Evolutionary conservation across 1,140 invertebrate species (phyloP), one percentile per base, ranked within the genome.

Genomic region (Drosophila guanche): DNA sequence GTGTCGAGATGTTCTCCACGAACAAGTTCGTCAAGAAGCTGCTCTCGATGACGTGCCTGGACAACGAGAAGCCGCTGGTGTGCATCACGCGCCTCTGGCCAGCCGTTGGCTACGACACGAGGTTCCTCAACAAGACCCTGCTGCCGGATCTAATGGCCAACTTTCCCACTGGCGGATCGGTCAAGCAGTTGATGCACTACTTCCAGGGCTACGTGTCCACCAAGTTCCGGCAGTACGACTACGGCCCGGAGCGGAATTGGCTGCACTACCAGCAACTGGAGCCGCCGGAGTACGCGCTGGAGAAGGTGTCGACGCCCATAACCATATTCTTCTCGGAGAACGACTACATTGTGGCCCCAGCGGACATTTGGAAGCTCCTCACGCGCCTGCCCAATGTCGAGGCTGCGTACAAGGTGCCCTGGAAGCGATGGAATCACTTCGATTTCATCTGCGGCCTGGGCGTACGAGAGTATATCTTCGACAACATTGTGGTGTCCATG

Each of bases 361-460:
- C 94, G 91, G 95, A 96, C 79, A 94, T 96, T 2, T 90, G 93
- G 61, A 91, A 90, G 67, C 89, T 95, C 33, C 89, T 91, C 0
- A 65, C 65, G 7, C 83, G 90, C 1, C 48, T 91, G 42, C 88
- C 55, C 47, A 91, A 88, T 89, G 92, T 83, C 51, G 70, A 80
- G 23, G 83, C 86, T 5, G 74, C 83, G 6, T 91, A 91, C 43
- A 91, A 93, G 83, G 93, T 96, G 2, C 93, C 93, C 0, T 92
- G 93, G 59, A 91, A 93, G 42, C 91, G 93, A 20, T 96, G 95
- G 92, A 95, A 94, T 89, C 95, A 96, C 78, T 93, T 95, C 73
- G 95, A 96, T 90, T 96, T 95, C 91, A 93, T 94, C 63, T 95
- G 94, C 91, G 95, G 94, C 0, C 92, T 93, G 37, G 93, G 94